These are phyloP conservation scores for Heteromurus nitidus DNA, from an alignment of 2,888 invertebrate genomes.

Conservation along the genomic window DNA sequence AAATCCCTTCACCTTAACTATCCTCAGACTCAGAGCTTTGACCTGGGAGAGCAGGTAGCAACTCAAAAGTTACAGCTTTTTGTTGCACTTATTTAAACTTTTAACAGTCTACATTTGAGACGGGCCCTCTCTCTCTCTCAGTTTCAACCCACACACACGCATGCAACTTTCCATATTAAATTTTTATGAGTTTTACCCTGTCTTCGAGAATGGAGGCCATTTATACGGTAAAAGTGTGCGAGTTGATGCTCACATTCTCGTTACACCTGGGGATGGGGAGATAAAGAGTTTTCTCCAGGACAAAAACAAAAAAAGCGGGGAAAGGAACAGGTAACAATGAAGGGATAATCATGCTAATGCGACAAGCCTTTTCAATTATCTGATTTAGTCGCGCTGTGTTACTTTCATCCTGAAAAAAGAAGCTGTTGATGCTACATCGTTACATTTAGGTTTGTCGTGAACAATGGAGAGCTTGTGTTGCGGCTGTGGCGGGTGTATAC, in stretches of 20 bases:
- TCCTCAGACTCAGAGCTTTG: not conserved
- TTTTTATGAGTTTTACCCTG: conserved; percentile 34
- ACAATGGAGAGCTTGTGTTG: too few species aligned
- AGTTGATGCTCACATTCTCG: not conserved
- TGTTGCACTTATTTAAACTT: too few species aligned
- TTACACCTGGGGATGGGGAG: not conserved
- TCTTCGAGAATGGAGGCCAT: not conserved
- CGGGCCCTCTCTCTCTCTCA: not conserved
- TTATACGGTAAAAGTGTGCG: conserved; percentile 10
- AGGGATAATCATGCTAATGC: conserved; percentile 27
- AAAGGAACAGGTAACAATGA: not conserved
- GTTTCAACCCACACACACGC: not conserved
- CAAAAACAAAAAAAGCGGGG: not conserved
- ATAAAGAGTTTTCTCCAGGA: not conserved
- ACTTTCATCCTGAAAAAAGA: too few species aligned
- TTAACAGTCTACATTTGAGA: too few species aligned
- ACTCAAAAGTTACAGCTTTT: not conserved
- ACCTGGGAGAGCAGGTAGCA: not conserved
- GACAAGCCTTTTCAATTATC: conserved; percentile 58
- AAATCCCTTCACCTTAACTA: not conserved
- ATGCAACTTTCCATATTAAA: conserved; percentile 55
- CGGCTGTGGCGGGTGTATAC: not conserved
- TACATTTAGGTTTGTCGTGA: too few species aligned
- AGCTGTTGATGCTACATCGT: too few species aligned
- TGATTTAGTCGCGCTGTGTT: conserved; percentile 46